Evolutionary conservation across 2,888 invertebrate species (phyloP), one percentile per base, ranked within the genome.

Genomic region (Tubulanus polymorphus): DNA sequence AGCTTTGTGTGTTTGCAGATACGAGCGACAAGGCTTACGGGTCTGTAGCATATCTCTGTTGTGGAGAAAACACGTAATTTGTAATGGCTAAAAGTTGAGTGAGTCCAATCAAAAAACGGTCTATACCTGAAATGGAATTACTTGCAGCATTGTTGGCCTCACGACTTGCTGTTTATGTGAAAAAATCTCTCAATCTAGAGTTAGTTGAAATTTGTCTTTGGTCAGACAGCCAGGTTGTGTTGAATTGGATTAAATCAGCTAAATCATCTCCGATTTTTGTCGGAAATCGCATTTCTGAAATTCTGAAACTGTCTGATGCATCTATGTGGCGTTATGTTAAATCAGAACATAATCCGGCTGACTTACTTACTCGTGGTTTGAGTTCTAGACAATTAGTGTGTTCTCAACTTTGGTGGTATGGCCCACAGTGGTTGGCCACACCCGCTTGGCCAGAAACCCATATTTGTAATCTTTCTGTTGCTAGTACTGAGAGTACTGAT

Each of bases 31-130:
- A n/a, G n/a, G n/a, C n/a, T n/a, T n/a, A 51, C 45, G 55, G 29
- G 1, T 41, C 20, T 15, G 41, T 41, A 8, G 41, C 41, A 35
- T 59, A 26, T 52, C 48, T 32, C 53, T 48, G 45, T 28, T 50
- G 18, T 1, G 28, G 12, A 8, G 20, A 18, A 28, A 49, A 51
- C 8, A 46, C 37, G n/a, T 28, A 20, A 45, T 35, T 60, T 1
- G 23, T 60, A 18, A 56, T 60, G 45, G 28, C 57, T 1, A 60
- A 57, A 20, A 49, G 54, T 27, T 32, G 54, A 41, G n/a, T 60
- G 23, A 32, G 52, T 10, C 57, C 54, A 37, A 29, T 49, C 10
- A 60, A 57, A 37, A 15, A 48, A 10, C 35, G 55, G 20, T 50
- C 55, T 5, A 56, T 61, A 23, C 58, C 54, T 26, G 29, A 49